Evolutionary conservation across 2,888 invertebrate genomes (phyloP), one percentile per base, ranked within the genome.

Genomic region (Chymomyza amoena): DNA sequence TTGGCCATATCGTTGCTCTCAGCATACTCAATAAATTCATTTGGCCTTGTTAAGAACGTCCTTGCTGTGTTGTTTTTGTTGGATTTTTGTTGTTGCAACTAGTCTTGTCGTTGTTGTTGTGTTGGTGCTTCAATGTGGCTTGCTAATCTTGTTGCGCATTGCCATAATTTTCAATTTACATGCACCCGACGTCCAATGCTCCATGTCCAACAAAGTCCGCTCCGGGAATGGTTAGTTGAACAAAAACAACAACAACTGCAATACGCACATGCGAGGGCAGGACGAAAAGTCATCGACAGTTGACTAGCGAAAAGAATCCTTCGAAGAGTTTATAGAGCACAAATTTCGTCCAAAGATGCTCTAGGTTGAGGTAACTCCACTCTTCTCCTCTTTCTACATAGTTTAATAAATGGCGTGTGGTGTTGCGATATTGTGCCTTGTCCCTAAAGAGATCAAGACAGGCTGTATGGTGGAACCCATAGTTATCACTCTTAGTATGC

Each of bases 111-210:
- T 13, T 39, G 39, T 18, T 51, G 56, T 45, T 61, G 51, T 45
- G 39, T 13, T 45, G 39, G 13, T 54, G 57, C 57, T 25, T 25
- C 25, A 61, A 36, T 57, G 25, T 25, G 50, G 61, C 18, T n/a
- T 10, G 77, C 87, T 84, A 84, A 84, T 84, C 84, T 84, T 84
- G 87, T 87, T 87, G 87, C 87, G 84, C 87, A 87, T 84, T 87
- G 85, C 87, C 83, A 84, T 84, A 84, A 84, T 84, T 84, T 84
- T 84, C 83, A 84, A 84, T 84, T 84, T 84, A 87, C 83, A 87
- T 84, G 87, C 85, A 75, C 64, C 73, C 75, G 65, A 62, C 56
- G 52, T 16, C 18, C 52, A 54, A 54, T 45, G 39, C 39, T 45
- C 39, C 39, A 45, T 45, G 39, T 45, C 39, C 13, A 45, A 45